Evolutionary conservation across 1,140 invertebrate genomes (phyloP).

Genomic region (Conus ventricosus): DNA sequence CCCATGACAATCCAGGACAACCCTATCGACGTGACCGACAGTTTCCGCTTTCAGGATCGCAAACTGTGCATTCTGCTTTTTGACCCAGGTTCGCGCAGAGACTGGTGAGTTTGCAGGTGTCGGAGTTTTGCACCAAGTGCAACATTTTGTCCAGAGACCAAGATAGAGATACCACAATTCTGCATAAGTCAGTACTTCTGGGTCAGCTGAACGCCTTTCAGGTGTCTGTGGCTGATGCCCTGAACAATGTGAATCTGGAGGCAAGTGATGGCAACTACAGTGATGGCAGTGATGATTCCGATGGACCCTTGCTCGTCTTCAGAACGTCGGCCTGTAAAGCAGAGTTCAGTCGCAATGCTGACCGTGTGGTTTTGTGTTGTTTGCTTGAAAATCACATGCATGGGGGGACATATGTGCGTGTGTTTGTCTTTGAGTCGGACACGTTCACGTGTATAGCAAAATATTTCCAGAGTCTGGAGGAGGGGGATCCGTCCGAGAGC

Average conservation of each 20-base stretch:
- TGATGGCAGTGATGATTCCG: background rate
- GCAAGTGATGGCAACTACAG: background rate
- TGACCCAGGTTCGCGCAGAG: constrained; percentile 22
- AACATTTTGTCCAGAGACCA: constrained; percentile 18
- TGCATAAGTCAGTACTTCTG: constrained; percentile 12
- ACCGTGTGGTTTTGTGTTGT: constrained; percentile 23
- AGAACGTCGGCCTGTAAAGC: background rate
- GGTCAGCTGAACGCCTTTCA: background rate
- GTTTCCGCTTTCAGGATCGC: constrained; percentile 25
- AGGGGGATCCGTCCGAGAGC: background rate
- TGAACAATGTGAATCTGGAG: background rate
- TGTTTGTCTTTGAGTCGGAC: constrained; percentile 25
- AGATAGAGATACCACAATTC: background rate
- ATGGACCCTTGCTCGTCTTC: background rate
- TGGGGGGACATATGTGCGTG: background rate
- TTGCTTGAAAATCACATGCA: background rate
- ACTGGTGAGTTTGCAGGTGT: constrained; percentile 25
- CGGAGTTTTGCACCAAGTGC: constrained; percentile 28
- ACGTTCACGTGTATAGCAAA: constrained; percentile 12
- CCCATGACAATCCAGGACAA: constrained; percentile 22
- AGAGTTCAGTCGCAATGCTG: constrained; percentile 16
- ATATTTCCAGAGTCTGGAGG: background rate
- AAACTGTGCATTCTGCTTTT: constrained; percentile 31
- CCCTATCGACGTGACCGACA: constrained; percentile 17
- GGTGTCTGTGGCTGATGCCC: background rate